A percentile compares a stretch with the other conserved stretches of the same genome.
phyloP scores from a whole-genome alignment of 2,113 vertebrate species.

The Trogon surrucura region DNA sequence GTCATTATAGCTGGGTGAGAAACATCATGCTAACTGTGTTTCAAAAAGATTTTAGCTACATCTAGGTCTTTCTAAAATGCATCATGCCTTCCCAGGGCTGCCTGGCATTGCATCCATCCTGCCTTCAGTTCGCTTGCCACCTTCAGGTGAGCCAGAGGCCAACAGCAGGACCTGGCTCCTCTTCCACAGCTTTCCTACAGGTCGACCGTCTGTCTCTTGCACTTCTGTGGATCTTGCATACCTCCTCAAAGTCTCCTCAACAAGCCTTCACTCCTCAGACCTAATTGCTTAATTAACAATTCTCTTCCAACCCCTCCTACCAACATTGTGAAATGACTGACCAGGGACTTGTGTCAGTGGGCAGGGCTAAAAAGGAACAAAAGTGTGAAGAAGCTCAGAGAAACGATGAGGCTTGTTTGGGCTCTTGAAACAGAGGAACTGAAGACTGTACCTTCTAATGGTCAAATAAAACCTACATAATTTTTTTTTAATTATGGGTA shows the following conservation, averaged over 20 bases:
- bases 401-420: background rate
- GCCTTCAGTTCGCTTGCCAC: background rate
- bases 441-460: background rate
- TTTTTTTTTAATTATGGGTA: background rate
- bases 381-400: background rate
- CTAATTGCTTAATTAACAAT: background rate
- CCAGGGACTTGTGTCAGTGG: background rate
- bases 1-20: background rate
- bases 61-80: background rate
- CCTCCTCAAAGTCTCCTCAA: background rate
- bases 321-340: background rate
- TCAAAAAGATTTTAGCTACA: background rate
- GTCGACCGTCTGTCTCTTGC: background rate
- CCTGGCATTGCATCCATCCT: background rate
- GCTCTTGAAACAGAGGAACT: background rate
- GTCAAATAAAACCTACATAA: background rate
- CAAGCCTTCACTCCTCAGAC: background rate
- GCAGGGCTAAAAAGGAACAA: background rate
- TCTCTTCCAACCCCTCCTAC: background rate
- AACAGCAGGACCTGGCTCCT: background rate
- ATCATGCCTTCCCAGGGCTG: background rate
- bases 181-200: background rate
- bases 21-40: rapidly evolving
- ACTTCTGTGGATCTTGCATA: background rate
- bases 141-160: rapidly evolving